Conservation (phyloP, 2,797 vertebrate genomes). For the Spizella passerina region DNA sequence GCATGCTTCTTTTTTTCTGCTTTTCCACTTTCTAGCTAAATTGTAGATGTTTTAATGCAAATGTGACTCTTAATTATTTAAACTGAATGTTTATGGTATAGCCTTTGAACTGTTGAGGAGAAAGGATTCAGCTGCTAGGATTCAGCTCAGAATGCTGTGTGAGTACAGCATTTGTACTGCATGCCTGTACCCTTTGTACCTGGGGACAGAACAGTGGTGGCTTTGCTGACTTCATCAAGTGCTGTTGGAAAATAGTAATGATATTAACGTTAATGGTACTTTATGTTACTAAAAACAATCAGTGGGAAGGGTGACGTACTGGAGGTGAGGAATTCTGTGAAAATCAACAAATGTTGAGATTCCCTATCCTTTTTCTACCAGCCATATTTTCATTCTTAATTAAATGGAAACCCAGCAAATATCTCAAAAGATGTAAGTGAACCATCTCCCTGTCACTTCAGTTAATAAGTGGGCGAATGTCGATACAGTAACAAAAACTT, state of each 20-base stretch:
- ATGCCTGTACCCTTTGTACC: background rate
- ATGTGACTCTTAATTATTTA: background rate
- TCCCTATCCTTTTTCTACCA: background rate
- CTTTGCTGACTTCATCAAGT: background rate
- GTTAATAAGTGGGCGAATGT: background rate
- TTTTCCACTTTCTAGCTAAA: background rate
- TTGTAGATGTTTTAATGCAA: background rate
- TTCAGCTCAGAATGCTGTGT: background rate
- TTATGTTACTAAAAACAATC: background rate
- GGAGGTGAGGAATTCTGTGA: background rate
- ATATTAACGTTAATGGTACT: background rate
- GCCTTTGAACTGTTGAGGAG: background rate
- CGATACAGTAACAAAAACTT: background rate
- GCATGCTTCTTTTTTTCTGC: background rate
- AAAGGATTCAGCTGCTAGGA: background rate
- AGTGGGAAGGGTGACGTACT: background rate
- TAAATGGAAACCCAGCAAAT: background rate
- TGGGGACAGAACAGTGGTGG: background rate
- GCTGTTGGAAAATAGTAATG: background rate
- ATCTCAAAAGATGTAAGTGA: background rate
- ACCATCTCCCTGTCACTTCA: background rate
- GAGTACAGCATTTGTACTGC: background rate
- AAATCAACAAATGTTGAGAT: background rate
- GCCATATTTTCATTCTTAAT: background rate
- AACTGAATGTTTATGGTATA: background rate